Evolutionary conservation across 1,140 invertebrate species (phyloP).

Genomic region (Planococcus citri): DNA sequence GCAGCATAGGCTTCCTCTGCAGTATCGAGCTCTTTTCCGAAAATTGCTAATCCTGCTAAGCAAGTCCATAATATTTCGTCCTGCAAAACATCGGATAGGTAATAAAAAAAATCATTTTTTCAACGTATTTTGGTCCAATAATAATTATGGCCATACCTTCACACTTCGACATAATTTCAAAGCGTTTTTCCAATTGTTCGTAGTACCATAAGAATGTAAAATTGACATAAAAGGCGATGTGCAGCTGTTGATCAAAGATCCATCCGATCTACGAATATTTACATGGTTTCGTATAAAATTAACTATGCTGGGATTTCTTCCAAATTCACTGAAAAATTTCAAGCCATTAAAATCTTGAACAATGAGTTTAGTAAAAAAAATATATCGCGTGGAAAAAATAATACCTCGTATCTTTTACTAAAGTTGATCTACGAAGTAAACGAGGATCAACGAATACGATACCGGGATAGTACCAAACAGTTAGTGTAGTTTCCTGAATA

Average conservation of each 20-base stretch:
- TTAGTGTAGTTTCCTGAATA: slow-evolving; percentile 64
- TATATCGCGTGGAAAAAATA: not conserved
- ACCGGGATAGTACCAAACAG: slow-evolving; percentile 76
- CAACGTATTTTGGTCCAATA: not conserved
- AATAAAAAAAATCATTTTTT: slow-evolving; percentile 29
- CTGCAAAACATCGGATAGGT: no score
- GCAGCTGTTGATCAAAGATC: slow-evolving; percentile 47
- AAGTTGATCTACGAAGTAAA: slow-evolving; percentile 47
- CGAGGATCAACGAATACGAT: slow-evolving; percentile 61
- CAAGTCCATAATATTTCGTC: slow-evolving; percentile 80
- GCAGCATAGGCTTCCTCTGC: slow-evolving; percentile 90
- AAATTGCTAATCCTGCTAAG: slow-evolving; percentile 71
- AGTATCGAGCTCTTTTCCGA: slow-evolving; percentile 61
- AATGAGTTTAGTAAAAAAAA: slow-evolving; percentile 12
- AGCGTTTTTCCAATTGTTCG: slow-evolving; percentile 64
- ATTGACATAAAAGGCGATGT: slow-evolving; percentile 53
- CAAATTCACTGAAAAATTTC: slow-evolving; percentile 51
- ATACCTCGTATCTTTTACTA: slow-evolving; percentile 51
- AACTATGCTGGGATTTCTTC: slow-evolving; percentile 59
- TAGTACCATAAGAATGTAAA: slow-evolving; percentile 60
- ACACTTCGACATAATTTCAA: slow-evolving; percentile 58
- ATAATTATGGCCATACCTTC: slow-evolving; percentile 39
- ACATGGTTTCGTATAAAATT: slow-evolving; percentile 69
- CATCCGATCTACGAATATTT: slow-evolving; percentile 55
- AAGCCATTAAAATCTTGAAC: no score